Evolutionary conservation across 2,797 vertebrate species (phyloP).

Genomic region (Hippopotamyrus pictus): DNA sequence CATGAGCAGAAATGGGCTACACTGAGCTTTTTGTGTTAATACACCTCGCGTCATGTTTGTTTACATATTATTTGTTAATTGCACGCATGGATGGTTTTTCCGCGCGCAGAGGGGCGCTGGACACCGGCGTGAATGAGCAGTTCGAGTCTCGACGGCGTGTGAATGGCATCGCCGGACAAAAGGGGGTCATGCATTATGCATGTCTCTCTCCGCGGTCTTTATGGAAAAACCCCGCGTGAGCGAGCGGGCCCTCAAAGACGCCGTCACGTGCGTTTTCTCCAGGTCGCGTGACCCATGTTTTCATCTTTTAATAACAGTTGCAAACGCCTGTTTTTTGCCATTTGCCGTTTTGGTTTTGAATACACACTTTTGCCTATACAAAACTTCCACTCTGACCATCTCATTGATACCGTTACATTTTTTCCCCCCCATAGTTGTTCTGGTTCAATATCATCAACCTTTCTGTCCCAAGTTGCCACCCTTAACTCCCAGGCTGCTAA

Average conservation of each 20-base stretch:
- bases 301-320: background rate
- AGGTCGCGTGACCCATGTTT: background rate
- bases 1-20: background rate
- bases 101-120: background rate
- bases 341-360: background rate
- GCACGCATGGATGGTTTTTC: background rate
- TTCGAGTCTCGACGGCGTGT: background rate
- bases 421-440: background rate
- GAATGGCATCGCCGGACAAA: background rate
- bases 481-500: background rate
- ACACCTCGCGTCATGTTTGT: background rate
- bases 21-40: background rate
- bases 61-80: background rate
- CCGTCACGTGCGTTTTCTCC: background rate
- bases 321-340: background rate
- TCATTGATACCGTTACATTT: background rate
- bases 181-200: background rate
- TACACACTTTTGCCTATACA: background rate
- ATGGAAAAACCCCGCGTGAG: background rate
- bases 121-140: background rate
- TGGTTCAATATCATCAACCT: background rate
- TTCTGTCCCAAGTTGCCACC: background rate
- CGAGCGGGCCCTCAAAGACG: background rate
- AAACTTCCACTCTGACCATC: background rate
- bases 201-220: background rate